Conservation (phyloP, 2,797 vertebrate genomes). For the Sebastes melanostomus region DNA sequence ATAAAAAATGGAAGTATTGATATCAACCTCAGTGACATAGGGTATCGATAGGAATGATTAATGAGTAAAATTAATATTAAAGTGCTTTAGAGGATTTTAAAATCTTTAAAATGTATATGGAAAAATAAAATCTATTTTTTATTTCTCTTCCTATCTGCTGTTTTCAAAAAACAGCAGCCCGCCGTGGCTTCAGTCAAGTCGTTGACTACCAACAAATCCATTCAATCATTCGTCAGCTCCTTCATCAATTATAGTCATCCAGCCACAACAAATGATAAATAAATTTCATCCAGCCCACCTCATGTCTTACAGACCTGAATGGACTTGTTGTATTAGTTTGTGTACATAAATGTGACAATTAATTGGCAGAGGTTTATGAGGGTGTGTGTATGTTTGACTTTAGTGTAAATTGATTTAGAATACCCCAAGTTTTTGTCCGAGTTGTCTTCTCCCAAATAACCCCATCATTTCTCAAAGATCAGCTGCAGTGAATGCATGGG, state of each 20-base stretch:
- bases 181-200: slow-evolving; percentile 76
- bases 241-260: slow-evolving; percentile 47
- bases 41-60: slow-evolving; percentile 78
- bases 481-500: slow-evolving; percentile 32
- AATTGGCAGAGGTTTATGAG: slow-evolving; percentile 70
- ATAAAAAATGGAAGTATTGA: slow-evolving; percentile 70
- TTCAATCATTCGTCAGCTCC: slow-evolving; percentile 61
- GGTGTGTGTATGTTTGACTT: slow-evolving; percentile 61
- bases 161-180: slow-evolving; percentile 81
- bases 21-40: slow-evolving; percentile 78
- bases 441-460: slow-evolving; percentile 33
- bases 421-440: slow-evolving; percentile 44
- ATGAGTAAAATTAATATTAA: slow-evolving; percentile 77
- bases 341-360: slow-evolving; percentile 76
- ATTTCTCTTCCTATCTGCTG: slow-evolving; percentile 79
- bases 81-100: slow-evolving; percentile 81
- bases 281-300: slow-evolving; percentile 48
- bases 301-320: slow-evolving; percentile 57
- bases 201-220: slow-evolving; percentile 68
- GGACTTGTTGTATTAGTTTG: slow-evolving; percentile 59
- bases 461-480: slow-evolving; percentile 15
- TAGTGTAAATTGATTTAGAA: slow-evolving; percentile 56
- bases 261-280: slow-evolving; percentile 49
- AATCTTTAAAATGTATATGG: slow-evolving; percentile 80
- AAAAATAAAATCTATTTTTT: slow-evolving; percentile 79